Percentiles rank a stretch among this genome's conserved stretches.
These are phyloP conservation scores for Pseudopleuronectes americanus DNA, from an alignment of 2,797 vertebrate genomes.

Conservation along the genomic window DNA sequence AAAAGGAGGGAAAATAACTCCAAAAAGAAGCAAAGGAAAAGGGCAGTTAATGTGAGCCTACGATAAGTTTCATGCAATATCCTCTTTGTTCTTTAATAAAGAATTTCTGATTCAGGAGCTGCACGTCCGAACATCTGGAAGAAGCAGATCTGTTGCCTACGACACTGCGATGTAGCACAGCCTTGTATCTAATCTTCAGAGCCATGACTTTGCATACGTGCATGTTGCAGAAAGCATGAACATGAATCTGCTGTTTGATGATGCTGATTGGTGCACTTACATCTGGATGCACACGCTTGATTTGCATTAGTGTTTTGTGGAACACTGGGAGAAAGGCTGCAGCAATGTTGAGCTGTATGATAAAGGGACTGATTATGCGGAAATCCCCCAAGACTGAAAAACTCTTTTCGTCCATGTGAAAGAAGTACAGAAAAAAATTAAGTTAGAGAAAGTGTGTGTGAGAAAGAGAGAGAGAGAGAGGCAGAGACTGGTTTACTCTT, in stretches of 20 bases:
- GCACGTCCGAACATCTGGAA: constrained; percentile 29
- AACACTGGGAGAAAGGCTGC: constrained; percentile 25
- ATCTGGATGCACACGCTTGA: neutral
- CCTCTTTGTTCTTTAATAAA: constrained; percentile 33
- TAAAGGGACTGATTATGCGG: constrained; percentile 61
- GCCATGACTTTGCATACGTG: constrained; percentile 9
- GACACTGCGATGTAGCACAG: neutral
- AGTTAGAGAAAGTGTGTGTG: constrained; percentile 26
- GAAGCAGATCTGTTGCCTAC: neutral
- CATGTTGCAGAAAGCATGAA: constrained; percentile 4
- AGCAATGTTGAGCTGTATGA: constrained; percentile 25
- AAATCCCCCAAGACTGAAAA: constrained; percentile 61
- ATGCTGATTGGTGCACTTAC: neutral
- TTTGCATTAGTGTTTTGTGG: constrained; percentile 11
- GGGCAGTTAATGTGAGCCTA: constrained; percentile 49
- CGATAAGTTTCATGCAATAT: constrained; percentile 37
- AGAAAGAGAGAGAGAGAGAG: constrained; percentile 8
- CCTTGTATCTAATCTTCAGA: neutral
- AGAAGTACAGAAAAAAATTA: constrained; percentile 44
- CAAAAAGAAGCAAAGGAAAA: constrained; percentile 31
- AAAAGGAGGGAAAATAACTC: constrained; percentile 34
- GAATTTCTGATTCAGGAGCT: constrained; percentile 1
- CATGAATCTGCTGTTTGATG: constrained; percentile 2
- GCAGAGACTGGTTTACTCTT: constrained; percentile 58
- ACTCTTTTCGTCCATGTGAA: constrained; percentile 63